Base-by-base conservation (phyloP, 2,113 vertebrate genomes). In the Microtus montanus region DNA sequence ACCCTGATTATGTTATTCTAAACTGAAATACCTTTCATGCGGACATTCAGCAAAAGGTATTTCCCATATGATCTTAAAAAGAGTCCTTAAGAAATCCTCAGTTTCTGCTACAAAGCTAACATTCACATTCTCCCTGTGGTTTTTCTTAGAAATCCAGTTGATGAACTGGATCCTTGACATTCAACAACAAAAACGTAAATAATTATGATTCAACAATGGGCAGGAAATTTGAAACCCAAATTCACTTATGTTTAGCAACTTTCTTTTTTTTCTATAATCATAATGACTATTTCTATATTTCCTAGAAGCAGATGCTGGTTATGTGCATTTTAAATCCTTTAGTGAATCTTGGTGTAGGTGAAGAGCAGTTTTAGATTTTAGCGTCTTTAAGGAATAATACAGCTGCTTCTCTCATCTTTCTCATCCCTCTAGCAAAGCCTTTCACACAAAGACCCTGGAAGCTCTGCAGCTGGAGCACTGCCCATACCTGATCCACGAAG, bases 1-100 rank as follows among this genome's bases (percentile, higher is more conserved):
- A 92, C 44, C 38, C 52, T 73, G 95, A 92, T 96, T 85, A 85
- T 58, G 38, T 58, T 96, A 74, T 73, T 64, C 84, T 58, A 77
- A 85, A 90, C 68, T 12, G 58, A 95, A 90, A 74, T 91, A 4
- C 1, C 33, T 89, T 90, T 91, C 68, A 88, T 92, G 74, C 33
- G n/a, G 64, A 89, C 64, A 95, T 70, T 93, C 30, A 63, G 20
- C 19, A 85, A 90, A 73, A n/a, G 17, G 17, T 77, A 95, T 89
- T 96, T 95, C 26, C 13, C 5, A 4, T 66, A 64, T 47, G 9
- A 1, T 90, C 92, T 92, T 89, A 66, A 90, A 92, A 66, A 41
- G 66, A 87, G 33, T 47, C 93, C 82, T 89, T 74, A 90, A 91
- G 71, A 41, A 75, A 89, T 33, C 10, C 20, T 77, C 28, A 70